Conservation (phyloP, 2,113 vertebrate species). For the Tupaia tana region DNA sequence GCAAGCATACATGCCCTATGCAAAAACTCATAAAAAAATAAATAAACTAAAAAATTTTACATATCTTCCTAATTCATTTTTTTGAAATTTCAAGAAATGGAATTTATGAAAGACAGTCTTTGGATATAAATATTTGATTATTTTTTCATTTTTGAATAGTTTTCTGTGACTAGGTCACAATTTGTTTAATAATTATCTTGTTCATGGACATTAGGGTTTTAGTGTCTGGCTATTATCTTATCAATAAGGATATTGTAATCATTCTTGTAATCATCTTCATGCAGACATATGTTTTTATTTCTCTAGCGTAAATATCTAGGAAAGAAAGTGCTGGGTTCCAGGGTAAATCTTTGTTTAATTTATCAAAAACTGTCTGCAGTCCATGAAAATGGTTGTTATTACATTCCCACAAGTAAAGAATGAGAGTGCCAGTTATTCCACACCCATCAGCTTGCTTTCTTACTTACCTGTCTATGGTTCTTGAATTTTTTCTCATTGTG, state of each 20-base stretch:
- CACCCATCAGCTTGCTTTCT: background rate
- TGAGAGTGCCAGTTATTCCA: background rate
- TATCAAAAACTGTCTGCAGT: background rate
- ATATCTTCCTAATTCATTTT: background rate
- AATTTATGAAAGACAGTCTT: conserved; percentile 1
- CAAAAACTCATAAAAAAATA: too few relatives aligned
- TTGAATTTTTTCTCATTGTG: background rate
- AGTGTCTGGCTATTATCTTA: background rate
- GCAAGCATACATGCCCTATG: too few relatives aligned
- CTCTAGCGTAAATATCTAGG: background rate
- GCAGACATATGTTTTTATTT: background rate
- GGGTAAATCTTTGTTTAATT: background rate
- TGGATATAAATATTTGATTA: background rate
- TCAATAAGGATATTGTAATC: background rate
- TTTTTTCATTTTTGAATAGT: conserved; percentile 3
- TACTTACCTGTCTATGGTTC: background rate
- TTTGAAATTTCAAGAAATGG: background rate
- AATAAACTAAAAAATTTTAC: background rate
- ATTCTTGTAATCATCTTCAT: background rate
- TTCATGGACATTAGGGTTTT: background rate
- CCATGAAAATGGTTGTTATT: background rate
- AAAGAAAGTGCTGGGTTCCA: background rate
- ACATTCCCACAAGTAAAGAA: background rate
- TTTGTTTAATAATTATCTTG: background rate
- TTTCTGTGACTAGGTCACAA: background rate